Evolutionary conservation across 2,888 invertebrate genomes (phyloP).

Genomic region (Iphiclides podalirius): DNA sequence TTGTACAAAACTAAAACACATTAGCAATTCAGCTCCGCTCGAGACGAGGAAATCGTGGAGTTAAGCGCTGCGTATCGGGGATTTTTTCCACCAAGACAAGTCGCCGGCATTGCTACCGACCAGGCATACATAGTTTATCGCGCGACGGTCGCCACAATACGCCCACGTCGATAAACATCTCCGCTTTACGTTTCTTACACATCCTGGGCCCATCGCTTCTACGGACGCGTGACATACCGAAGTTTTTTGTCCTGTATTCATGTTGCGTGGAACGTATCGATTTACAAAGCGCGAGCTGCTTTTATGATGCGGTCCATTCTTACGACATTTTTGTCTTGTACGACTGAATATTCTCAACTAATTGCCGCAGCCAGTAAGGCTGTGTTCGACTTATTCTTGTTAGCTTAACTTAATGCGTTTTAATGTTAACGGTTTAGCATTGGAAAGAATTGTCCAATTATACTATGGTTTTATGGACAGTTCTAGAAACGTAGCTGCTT

Average conservation of each 20-base stretch:
- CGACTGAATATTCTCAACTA: neutral
- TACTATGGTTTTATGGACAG: too few relatives aligned
- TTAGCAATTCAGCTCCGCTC: neutral
- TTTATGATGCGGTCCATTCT: conserved; percentile 1
- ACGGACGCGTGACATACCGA: conserved; percentile 19
- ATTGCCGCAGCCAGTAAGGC: neutral
- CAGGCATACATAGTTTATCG: conserved; percentile 61
- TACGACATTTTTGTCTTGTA: neutral
- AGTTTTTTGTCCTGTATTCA: conserved; percentile 12
- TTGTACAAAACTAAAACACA: neutral
- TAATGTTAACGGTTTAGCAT: too few relatives aligned
- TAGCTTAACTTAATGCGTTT: too few relatives aligned
- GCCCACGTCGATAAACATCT: conserved; percentile 41
- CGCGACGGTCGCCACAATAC: conserved; percentile 50
- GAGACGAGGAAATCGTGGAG: neutral
- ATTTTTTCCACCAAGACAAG: conserved; percentile 46
- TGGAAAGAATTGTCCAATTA: too few relatives aligned
- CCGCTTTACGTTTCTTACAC: conserved; percentile 35
- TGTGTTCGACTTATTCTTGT: too few relatives aligned
- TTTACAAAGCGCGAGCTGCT: conserved; percentile 16
- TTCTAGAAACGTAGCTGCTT: too few relatives aligned
- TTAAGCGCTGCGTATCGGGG: conserved; percentile 32
- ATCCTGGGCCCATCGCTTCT: too few relatives aligned
- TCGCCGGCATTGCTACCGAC: conserved; percentile 43
- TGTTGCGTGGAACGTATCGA: conserved; percentile 15